Evolutionary conservation across 2,797 vertebrate species (phyloP).

Genomic region (Chelon auratus): DNA sequence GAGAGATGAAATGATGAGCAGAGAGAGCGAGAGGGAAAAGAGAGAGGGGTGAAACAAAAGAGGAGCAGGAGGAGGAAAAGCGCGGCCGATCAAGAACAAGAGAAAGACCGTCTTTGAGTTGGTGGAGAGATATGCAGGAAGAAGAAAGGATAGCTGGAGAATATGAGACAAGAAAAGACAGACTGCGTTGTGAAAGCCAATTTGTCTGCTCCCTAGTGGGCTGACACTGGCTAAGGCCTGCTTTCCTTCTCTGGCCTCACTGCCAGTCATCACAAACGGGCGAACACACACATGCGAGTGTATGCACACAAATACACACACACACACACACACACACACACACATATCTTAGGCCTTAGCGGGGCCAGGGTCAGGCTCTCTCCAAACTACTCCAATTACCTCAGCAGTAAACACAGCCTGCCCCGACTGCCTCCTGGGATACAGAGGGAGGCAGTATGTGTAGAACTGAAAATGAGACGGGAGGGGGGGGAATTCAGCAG

Average conservation of each 20-base stretch:
- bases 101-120: conserved; percentile 68
- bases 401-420: conserved; percentile 80
- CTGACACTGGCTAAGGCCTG: conserved; percentile 75
- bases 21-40: conserved; percentile 29
- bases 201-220: conserved; percentile 79
- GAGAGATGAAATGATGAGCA: conserved; percentile 66
- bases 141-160: conserved; percentile 61
- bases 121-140: conserved; percentile 54
- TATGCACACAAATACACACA: neutral
- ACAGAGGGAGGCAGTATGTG: conserved; percentile 56
- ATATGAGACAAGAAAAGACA: conserved; percentile 72
- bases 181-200: conserved; percentile 75
- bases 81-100: conserved; percentile 42
- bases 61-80: conserved; percentile 40
- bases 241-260: conserved; percentile 71
- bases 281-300: conserved; percentile 7
- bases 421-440: conserved; percentile 71
- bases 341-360: conserved; percentile 47
- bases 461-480: conserved; percentile 41
- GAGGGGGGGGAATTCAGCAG: conserved; percentile 9
- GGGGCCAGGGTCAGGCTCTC: conserved; percentile 72
- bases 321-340: conserved; percentile 18
- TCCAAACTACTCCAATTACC: conserved; percentile 83
- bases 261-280: conserved; percentile 75
- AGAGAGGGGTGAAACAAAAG: conserved; percentile 54